Evolutionary conservation across 2,113 vertebrate species (phyloP), one percentile per base, ranked within the genome.

Genomic region (Cryptotis parvus): DNA sequence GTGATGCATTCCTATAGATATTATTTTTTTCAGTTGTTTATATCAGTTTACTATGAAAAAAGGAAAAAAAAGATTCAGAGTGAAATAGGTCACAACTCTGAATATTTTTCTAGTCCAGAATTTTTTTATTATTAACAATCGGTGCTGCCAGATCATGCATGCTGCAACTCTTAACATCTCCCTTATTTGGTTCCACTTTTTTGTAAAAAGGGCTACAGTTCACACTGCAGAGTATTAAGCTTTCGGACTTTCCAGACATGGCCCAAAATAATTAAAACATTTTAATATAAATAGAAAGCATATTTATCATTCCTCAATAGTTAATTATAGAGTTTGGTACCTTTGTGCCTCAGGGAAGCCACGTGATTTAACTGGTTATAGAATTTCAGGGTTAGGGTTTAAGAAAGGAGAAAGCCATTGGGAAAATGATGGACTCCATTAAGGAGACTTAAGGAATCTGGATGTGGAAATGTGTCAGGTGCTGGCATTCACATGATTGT

Each of bases 41-140:
- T 90, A 75, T 91, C 88, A 37, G 20, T 95, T 95, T 90, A 83
- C 37, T 81, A n/a, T 93, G 61, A 82, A 79, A 61, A 66, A 88
- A 93, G 79, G 61, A 33, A 90, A 85, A 73, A 69, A 85, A 69
- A 69, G 78, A 77, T 77, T 95, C 94, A 80, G 43, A 78, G 93
- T 90, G 45, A 86, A 66, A 91, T 93, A 76, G 79, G 89, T 45
- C 41, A 37, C 63, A 96, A 87, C 69, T 94, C 94, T 85, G 95
- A 97, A 79, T 97, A 94, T 97, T 97, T 97, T 97, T 97, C 92
- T 96, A 95, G 93, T 89, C 68, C 69, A 12, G 76, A 93, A 27
- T 90, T 93, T 92, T 91, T 82, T 88, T 76, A 68, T 84, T 93
- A 76, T 95, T 88, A 89, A 75, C 90, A 89, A 87, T 94, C 0